Base-by-base conservation (phyloP, 2,797 vertebrate species). In the Peromyscus nudipes region DNA sequence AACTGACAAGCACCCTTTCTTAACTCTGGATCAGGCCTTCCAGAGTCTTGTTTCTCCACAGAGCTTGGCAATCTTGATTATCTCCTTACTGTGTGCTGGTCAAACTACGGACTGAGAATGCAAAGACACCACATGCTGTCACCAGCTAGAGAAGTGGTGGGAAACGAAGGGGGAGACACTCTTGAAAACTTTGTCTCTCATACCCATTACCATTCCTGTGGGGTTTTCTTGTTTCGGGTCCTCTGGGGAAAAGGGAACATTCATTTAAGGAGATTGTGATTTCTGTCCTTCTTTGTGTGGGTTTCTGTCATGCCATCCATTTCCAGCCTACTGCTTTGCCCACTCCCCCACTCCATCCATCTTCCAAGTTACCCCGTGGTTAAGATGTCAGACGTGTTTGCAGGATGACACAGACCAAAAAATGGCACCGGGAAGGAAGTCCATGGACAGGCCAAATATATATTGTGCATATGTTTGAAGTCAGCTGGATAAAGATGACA, bases 341-440 rank as follows among this genome's bases (percentile, higher is more conserved):
- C 31, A 27, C 19, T 9, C 1, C 25, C 62, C 2, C 1, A 46
- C 40, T 64, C 46, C 34, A 27, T 92, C 17, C 4, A 43, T 95
- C 91, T 92, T 76, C 81, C 1, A 14, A 57, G 55, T 27, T 60
- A 16, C 17, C 21, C 29, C 27, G 11, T 34, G 40, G 73, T 80
- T 93, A 89, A 91, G 95, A 86, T 46, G 25, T 95, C 85, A 95
- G 34, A 29, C 6, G 1, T 60, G 11, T 84, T 87, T 84, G 46
- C 67, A 90, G 52, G 90, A 84, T 0, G 1, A 82, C 37, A 34
- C 21, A 77, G 46, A 75, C 62, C 81, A 52, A 93, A 55, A 79
- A 89, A 92, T 55, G 76, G 21, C 55, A 49, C 0, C 0, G 62
- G 62, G 69, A 82, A 92, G 46, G 40, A 91, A 84, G 62, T 69